Base-by-base conservation (phyloP, 2,888 invertebrate species). In the Schizotus pectinicornis region DNA sequence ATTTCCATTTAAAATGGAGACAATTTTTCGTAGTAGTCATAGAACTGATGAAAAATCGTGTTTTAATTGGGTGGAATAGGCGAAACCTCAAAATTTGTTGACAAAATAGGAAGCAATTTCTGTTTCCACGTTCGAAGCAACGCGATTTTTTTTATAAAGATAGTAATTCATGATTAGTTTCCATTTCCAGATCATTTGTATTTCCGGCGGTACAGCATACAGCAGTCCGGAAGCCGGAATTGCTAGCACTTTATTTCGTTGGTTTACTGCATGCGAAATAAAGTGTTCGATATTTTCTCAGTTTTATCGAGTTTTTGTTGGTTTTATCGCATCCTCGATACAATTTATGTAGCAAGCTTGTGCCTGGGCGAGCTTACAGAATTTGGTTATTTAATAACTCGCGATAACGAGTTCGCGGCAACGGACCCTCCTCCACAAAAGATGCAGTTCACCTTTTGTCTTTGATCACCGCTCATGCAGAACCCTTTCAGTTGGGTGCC, bases 151-250 rank as follows among this genome's bases (percentile, higher is more conserved):
- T 52, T 45, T 53, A 38, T 39, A 45, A n/a, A 38, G 31, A 7
- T 51, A 58, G 61, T 61, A 63, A 65, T 64, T 66, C 64, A 63
- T 62, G 59, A 67, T 67, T 62, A 64, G 64, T 62, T 58, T 60
- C 63, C 58, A 65, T 66, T 69, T 67, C 62, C 67, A 62, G 57
- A 55, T 65, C 68, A 67, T 70, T 70, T 67, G 61, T 59, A 59
- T 52, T 59, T 61, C 46, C 59, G 57, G 36, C 55, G 59, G 57
- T 35, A 52, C 55, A 41, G 43, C 58, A 56, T 59, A 61, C 33
- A 48, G 57, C 55, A 56, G 48, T 53, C 56, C 60, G 63, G 62
- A 60, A 63, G 59, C 54, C 50, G 36, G 41, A 56, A 53, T 58
- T 50, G 53, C 51, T 50, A 41, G 56, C 58, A 62, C 58, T 64